These are phyloP conservation scores for Eucidaris tribuloides DNA, from an alignment of 35 echinoderm and acorn worm species.

Conservation along the genomic window DNA sequence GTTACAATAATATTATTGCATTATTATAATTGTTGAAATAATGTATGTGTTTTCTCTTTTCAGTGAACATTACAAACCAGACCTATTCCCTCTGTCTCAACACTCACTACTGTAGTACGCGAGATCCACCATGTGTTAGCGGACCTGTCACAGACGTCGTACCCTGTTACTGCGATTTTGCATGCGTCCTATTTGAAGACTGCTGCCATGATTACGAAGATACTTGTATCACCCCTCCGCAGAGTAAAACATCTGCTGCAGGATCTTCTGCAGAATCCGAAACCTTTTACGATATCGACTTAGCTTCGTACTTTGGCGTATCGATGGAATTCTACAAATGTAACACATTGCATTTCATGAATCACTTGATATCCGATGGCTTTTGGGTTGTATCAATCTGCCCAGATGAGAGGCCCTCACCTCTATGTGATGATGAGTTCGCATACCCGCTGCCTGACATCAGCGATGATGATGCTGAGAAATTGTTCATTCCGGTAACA, in stretches of 20 bases:
- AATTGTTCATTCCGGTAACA: background rate
- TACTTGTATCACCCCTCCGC: background rate
- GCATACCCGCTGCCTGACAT: background rate
- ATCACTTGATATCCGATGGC: background rate
- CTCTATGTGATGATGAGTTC: background rate
- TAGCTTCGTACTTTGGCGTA: background rate
- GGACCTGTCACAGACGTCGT: background rate
- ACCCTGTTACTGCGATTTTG: background rate
- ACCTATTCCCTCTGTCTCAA: too few species aligned
- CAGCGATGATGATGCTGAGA: background rate
- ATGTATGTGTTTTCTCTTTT: too few species aligned
- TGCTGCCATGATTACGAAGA: slow-evolving; percentile 1
- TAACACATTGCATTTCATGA: background rate
- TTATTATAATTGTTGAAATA: too few species aligned
- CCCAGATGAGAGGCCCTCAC: background rate
- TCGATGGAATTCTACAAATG: background rate
- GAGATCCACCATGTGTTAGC: background rate
- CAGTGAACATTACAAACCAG: too few species aligned
- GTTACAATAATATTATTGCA: too few species aligned
- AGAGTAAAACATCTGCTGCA: background rate
- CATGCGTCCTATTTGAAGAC: background rate
- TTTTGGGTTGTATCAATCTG: slow-evolving; percentile 7
- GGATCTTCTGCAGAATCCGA: background rate
- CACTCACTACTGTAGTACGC: background rate
- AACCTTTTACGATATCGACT: too few species aligned